Evolutionary conservation across 2,113 vertebrate species (phyloP).

Genomic region (Micronycteris hirsuta): DNA sequence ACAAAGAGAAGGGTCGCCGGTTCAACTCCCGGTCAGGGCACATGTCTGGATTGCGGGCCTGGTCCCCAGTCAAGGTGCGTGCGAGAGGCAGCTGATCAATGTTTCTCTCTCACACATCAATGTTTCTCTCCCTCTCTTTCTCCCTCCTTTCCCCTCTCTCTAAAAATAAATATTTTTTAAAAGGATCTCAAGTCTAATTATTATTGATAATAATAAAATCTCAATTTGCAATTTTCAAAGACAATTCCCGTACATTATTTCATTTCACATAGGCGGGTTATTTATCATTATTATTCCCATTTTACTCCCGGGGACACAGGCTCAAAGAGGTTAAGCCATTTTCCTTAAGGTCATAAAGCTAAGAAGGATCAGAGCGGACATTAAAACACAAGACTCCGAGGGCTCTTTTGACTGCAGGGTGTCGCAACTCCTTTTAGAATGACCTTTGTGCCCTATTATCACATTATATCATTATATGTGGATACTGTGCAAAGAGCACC

Average conservation of each 20-base stretch:
- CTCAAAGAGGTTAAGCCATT: constrained; percentile 21
- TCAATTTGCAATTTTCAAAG: constrained; percentile 35
- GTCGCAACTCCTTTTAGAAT: neutral
- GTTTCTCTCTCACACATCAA: too few relatives aligned
- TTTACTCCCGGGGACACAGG: constrained; percentile 31
- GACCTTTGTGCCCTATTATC: constrained; percentile 5
- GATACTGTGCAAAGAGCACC: neutral
- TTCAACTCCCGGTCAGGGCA: too few relatives aligned
- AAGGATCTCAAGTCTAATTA: constrained; percentile 19
- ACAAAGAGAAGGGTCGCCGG: too few relatives aligned
- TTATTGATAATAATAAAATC: neutral
- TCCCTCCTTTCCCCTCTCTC: too few relatives aligned
- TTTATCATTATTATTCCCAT: neutral
- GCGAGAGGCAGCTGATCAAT: too few relatives aligned
- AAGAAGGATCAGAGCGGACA: neutral
- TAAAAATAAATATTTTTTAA: neutral
- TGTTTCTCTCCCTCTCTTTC: too few relatives aligned
- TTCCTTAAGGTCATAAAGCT: constrained; percentile 38
- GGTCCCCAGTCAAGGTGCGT: too few relatives aligned
- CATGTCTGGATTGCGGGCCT: too few relatives aligned
- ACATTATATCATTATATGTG: neutral
- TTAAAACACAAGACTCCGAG: neutral
- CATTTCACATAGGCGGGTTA: neutral
- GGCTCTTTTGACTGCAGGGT: neutral
- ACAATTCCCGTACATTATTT: constrained; percentile 4